A percentile compares a stretch with the other conserved stretches of the same genome.
These are phyloP conservation scores for Hydractinia echinata DNA, from an alignment of 30 jellyfish, hydroid and myxozoan species.

Conservation along the genomic window DNA sequence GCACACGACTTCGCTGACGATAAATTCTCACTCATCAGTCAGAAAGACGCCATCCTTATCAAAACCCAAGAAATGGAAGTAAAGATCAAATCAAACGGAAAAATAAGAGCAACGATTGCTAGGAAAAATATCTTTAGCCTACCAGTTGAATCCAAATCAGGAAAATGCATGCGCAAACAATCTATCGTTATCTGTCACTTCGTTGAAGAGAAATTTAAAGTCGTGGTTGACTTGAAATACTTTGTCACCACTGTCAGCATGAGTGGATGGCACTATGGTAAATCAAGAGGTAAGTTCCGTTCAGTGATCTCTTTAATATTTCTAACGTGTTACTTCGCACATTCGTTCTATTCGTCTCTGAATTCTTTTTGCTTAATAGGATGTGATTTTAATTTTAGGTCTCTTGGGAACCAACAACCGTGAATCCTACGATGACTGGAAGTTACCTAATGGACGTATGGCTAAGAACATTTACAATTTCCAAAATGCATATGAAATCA, in stretches of 20 bases:
- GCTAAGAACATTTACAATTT: conserved; percentile 63
- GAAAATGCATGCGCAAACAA: conserved; percentile 46
- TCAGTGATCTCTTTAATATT: neutral
- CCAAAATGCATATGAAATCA: conserved; percentile 76
- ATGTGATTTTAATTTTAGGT: conserved; percentile 41
- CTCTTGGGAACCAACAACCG: conserved; percentile 92
- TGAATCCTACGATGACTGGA: conserved; percentile 84
- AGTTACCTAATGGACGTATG: conserved; percentile 68
- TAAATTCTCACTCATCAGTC: conserved; percentile 79
- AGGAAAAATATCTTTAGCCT: conserved; percentile 49
- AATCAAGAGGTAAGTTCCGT: conserved; percentile 69
- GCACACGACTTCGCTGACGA: conserved; percentile 91
- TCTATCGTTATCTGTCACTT: conserved; percentile 57
- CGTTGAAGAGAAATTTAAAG: conserved; percentile 51
- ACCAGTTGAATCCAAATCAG: conserved; percentile 77
- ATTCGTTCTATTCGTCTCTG: no score
- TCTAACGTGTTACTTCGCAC: neutral
- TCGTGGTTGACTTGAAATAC: conserved; percentile 59
- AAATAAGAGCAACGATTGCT: conserved; percentile 49
- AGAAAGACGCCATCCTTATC: conserved; percentile 70
- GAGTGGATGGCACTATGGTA: conserved; percentile 83
- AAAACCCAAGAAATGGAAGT: conserved; percentile 87
- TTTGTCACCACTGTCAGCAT: conserved; percentile 65
- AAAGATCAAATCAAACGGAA: conserved; percentile 44
- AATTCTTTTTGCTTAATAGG: neutral